Evolutionary conservation across 2,888 invertebrate genomes (phyloP), one percentile per base, ranked within the genome.

Genomic region (Netelia melanura): DNA sequence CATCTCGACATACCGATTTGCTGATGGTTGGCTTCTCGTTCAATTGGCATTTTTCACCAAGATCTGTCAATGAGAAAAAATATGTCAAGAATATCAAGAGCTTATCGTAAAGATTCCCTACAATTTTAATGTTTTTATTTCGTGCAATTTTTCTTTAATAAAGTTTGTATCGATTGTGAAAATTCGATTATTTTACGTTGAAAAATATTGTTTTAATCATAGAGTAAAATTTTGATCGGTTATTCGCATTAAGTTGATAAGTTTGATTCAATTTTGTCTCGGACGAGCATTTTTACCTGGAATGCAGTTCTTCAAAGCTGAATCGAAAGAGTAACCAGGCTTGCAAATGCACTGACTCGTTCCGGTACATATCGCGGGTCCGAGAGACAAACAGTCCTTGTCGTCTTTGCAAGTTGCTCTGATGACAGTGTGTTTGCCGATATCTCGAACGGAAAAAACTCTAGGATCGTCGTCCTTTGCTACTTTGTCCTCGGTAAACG

Each of bases 41-140:
- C 3, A 0, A 1, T 1, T 71, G 3, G 67, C 93, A 93, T 0
- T 78, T 56, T 82, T 91, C 90, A 25, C 91, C 92, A 2, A 93
- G 78, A 70, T 93, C 93, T 93, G 67, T 3, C 72, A 61, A 30
- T 30, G 17, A 8, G 11, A 14, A 68, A 21, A 52, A 71, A 52
- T 17, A 75, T 11, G 10, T 17, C 17, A 17, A 17, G 17, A 17
- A 17, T 0, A 17, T 48, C 11, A 48, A 48, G 11, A 48, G 10
- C 14, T 14, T 48, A 11, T 25, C 43, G n/a, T 56, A 68, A 71
- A 25, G 5, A 61, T 21, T 52, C 5, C 3, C n/a, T 64, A 43
- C 21, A 65, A 65, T 52, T 21, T 17, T 2, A 5, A n/a, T 17
- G 23, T 3, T 58, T 21, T 58, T 58, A 23, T 23, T 58, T 58